Evolutionary conservation across 30 jellyfish, hydroid and myxozoan genomes (phyloP).

Genomic region (Cassiopea andromeda): DNA sequence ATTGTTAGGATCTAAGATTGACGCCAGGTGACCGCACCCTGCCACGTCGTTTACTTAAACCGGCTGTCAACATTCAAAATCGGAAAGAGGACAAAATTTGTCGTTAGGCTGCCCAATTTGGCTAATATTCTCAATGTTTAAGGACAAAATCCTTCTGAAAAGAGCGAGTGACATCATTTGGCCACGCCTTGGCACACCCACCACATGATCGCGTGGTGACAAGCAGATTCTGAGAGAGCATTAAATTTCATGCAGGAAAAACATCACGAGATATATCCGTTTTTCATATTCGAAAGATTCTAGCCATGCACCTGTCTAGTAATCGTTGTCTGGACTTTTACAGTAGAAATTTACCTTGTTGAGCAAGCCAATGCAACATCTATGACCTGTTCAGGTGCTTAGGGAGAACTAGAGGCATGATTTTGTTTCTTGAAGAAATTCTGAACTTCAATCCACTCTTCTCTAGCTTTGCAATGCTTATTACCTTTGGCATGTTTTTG

Average conservation of each 20-base stretch:
- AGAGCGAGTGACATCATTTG: slow-evolving; percentile 41
- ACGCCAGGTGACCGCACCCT: slow-evolving; percentile 41
- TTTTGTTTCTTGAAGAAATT: no score
- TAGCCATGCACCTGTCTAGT: slow-evolving; percentile 48
- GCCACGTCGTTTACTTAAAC: neutral
- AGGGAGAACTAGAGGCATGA: no score
- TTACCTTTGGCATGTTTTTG: no score
- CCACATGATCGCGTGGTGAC: slow-evolving; percentile 48
- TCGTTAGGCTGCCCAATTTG: slow-evolving; percentile 5
- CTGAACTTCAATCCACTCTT: no score
- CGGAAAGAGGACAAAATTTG: slow-evolving; percentile 32
- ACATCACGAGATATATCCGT: slow-evolving; percentile 41
- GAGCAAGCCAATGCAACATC: no score
- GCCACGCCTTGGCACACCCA: neutral
- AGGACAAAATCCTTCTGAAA: slow-evolving; percentile 7
- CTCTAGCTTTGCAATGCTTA: no score
- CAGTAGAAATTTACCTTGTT: no score
- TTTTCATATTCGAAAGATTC: slow-evolving; percentile 59
- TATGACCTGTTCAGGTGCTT: no score
- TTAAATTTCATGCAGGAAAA: slow-evolving; percentile 43
- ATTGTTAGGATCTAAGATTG: slow-evolving; percentile 20
- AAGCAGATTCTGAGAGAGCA: slow-evolving; percentile 65
- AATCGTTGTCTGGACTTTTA: no score
- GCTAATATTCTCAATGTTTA: slow-evolving; percentile 22
- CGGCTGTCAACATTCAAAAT: slow-evolving; percentile 1